phyloP scores from a whole-genome alignment of 2,113 vertebrate species.

The Labeo catla region DNA sequence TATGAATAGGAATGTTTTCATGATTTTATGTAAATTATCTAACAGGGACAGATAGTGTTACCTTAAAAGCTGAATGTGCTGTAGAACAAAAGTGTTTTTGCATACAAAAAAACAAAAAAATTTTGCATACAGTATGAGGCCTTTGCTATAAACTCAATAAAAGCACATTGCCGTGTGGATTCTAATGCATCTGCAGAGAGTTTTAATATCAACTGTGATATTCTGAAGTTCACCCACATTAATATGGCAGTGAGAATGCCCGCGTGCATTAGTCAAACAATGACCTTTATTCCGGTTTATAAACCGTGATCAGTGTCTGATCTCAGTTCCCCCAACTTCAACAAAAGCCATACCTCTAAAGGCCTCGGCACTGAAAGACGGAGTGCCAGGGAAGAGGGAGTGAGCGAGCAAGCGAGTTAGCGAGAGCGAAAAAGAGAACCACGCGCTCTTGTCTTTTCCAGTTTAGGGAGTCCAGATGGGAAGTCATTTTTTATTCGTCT shows the following conservation, averaged over 20 bases:
- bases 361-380: slow-evolving; percentile 35
- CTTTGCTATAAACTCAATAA: neutral
- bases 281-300: slow-evolving; percentile 35
- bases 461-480: slow-evolving; percentile 81
- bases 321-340: slow-evolving; percentile 34
- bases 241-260: slow-evolving; percentile 16
- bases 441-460: slow-evolving; percentile 75
- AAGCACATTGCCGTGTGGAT: neutral
- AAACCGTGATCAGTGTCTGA: slow-evolving; percentile 40
- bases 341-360: slow-evolving; percentile 35
- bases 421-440: slow-evolving; percentile 55
- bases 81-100: neutral
- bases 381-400: slow-evolving; percentile 42
- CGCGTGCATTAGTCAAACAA: slow-evolving; percentile 30
- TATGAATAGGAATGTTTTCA: neutral
- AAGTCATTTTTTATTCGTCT: slow-evolving; percentile 82
- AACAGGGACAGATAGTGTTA: neutral
- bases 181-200: neutral
- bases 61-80: neutral
- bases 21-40: slow-evolving; percentile 14
- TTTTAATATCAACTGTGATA: slow-evolving; percentile 2
- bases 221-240: slow-evolving; percentile 17
- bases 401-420: slow-evolving; percentile 45
- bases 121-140: neutral
- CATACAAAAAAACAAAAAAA: too few species aligned